These are phyloP conservation scores for Regulus satrapa DNA, from an alignment of 2,113 vertebrate genomes.

Conservation along the genomic window DNA sequence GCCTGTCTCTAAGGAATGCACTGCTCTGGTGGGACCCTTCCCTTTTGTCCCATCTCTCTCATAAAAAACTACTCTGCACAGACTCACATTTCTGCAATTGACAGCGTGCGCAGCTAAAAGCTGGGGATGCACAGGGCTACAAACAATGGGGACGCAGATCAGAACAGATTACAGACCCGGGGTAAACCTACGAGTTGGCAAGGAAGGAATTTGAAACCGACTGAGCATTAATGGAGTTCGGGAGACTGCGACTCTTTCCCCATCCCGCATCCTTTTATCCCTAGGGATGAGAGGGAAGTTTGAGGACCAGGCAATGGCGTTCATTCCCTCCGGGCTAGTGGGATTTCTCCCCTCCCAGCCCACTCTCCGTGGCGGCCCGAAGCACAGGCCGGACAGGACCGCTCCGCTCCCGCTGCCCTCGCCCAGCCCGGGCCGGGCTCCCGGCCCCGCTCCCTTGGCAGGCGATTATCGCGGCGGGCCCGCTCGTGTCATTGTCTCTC, in stretches of 20 bases:
- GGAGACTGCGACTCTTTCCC: neutral
- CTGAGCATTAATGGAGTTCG: accelerated
- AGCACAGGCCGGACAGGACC: neutral
- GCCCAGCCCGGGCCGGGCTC: neutral
- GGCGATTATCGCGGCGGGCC: neutral
- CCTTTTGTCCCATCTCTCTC: neutral
- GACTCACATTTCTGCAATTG: no score
- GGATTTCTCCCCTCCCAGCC: neutral
- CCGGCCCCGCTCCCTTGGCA: neutral
- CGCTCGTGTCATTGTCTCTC: neutral
- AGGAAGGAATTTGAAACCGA: neutral
- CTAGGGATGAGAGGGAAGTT: neutral
- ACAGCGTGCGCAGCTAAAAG: accelerated
- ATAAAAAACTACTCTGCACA: neutral
- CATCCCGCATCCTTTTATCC: neutral
- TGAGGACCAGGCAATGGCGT: neutral
- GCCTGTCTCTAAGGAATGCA: neutral
- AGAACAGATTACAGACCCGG: neutral
- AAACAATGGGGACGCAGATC: accelerated
- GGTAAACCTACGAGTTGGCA: neutral
- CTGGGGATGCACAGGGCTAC: neutral
- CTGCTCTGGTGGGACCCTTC: neutral
- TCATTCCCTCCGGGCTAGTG: neutral
- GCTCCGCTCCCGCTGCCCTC: neutral
- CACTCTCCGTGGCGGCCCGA: neutral